Evolutionary conservation across 2,888 invertebrate species (phyloP), one percentile per base, ranked within the genome.

Genomic region (Autographa pulchrina): DNA sequence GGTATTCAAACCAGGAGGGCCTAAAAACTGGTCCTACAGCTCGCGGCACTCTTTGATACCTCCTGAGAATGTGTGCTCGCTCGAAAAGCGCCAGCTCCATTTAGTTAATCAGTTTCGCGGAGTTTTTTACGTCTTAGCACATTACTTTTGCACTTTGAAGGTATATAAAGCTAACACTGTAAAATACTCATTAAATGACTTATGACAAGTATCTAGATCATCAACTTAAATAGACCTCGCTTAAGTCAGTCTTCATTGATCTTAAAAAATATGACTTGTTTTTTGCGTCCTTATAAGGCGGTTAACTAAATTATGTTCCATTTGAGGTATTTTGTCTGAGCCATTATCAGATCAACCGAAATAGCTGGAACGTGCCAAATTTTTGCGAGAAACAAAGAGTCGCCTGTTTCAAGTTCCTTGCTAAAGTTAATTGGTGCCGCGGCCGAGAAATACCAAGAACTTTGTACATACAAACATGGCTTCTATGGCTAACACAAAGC

Each of bases 321-420:
- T 75, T 71, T 58, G 72, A 83, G 69, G 62, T 73, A 83, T 81
- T 81, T 76, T 70, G 66, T 68, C 70, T 60, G 63, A 74, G 77
- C 70, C 66, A 81, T 88, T 87, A 92, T 92, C 92, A 85, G 90
- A 91, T 91, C 85, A 78, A 85, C 88, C 77, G 87, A 89, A 90
- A 93, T 91, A 87, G 91, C 86, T 77, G 82, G 85, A 86, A 91
- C 93, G 92, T 93, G 93, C 92, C 92, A 91, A 93, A 92, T 89
- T 91, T 89, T 87, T 74, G 82, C 83, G 82, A 88, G 85, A 87
- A 90, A 93, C 92, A 93, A 93, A 92, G 92, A 87, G 78, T 75
- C 83, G 82, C 75, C 88, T 91, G 90, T 91, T 87, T 86, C 78
- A 80, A 87, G 87, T 85, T 86, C 86, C 82, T 82, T 80, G 82